phyloP scores from a whole-genome alignment of 1,140 invertebrate genomes.

The Drosophila pseudoobscura region DNA sequence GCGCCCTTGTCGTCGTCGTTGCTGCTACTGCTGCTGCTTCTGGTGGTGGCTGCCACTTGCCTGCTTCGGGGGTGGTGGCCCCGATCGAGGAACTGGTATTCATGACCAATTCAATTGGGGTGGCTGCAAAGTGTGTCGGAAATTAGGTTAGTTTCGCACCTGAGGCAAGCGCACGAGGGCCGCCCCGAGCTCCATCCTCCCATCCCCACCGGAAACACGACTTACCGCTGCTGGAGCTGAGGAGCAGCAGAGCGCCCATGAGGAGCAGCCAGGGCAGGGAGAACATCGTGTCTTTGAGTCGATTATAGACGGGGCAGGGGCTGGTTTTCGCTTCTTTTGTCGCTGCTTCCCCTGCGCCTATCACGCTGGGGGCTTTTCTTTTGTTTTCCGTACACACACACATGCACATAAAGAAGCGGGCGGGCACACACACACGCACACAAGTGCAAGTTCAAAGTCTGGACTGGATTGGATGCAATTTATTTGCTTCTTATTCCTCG shows the following conservation, averaged over 20 bases:
- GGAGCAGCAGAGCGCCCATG: conserved; percentile 56
- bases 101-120: conserved; percentile 61
- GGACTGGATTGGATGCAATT: conserved; percentile 18
- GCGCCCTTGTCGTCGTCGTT: conserved; percentile 25
- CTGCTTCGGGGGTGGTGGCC: conserved; percentile 12
- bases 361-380: conserved; percentile 56
- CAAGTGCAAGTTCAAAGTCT: conserved; percentile 71
- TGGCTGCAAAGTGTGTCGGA: conserved; percentile 36
- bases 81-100: conserved; percentile 55
- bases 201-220: conserved; percentile 4
- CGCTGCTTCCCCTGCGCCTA: conserved; percentile 11
- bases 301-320: conserved; percentile 24
- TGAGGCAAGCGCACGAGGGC: conserved; percentile 11
- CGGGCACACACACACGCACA: conserved; percentile 23
- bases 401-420: conserved; percentile 1
- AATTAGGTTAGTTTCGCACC: conserved; percentile 67
- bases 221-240: conserved; percentile 50
- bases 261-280: conserved; percentile 40
- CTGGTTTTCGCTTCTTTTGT: conserved; percentile 45
- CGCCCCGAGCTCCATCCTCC: conserved; percentile 8
- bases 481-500: conserved; percentile 21
- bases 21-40: conserved; percentile 8
- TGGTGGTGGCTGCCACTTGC: conserved; percentile 37
- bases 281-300: conserved; percentile 51
- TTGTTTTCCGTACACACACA: conserved; percentile 67